phyloP scores from a whole-genome alignment of 2,888 invertebrate genomes.

The Piscicola geometra region DNA sequence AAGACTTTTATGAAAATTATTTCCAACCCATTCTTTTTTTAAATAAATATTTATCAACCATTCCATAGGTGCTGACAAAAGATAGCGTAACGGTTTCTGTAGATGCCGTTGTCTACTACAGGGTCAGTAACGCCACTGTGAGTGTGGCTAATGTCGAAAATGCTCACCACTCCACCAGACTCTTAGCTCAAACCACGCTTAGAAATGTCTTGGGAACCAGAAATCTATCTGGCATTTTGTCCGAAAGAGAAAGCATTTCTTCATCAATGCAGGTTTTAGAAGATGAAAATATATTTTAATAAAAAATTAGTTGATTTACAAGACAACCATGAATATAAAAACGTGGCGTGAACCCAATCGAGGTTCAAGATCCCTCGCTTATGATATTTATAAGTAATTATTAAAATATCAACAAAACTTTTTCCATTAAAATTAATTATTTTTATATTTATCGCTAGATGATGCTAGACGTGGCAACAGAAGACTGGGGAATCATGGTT shows the following conservation, averaged over 20 bases:
- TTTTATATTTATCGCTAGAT: constrained; percentile 21
- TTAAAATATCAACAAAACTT: too few relatives aligned
- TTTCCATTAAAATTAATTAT: too few relatives aligned
- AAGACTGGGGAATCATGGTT: constrained; percentile 37
- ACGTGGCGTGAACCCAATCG: too few relatives aligned
- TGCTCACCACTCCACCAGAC: constrained; percentile 84
- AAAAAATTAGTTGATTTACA: too few relatives aligned
- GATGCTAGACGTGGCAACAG: constrained; percentile 37
- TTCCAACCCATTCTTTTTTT: too few relatives aligned
- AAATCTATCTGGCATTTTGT: constrained; percentile 89
- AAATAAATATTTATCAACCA: not conserved
- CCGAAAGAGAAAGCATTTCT: constrained; percentile 88
- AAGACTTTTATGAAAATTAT: too few relatives aligned
- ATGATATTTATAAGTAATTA: too few relatives aligned
- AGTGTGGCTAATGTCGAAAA: constrained; percentile 97
- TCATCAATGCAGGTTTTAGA: constrained; percentile 67
- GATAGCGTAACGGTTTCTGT: constrained; percentile 96
- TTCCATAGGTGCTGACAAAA: constrained; percentile 43
- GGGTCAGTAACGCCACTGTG: constrained; percentile 88
- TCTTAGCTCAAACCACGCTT: constrained; percentile 63
- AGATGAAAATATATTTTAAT: too few relatives aligned
- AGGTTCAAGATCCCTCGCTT: too few relatives aligned
- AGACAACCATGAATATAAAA: too few relatives aligned
- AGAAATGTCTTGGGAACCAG: constrained; percentile 90
- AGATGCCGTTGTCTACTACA: constrained; percentile 68